A percentile compares a stretch with the other conserved stretches of the same genome.
These are phyloP conservation scores for Nothocercus nigrocapillus DNA, from an alignment of 2,113 vertebrate species.

Conservation along the genomic window DNA sequence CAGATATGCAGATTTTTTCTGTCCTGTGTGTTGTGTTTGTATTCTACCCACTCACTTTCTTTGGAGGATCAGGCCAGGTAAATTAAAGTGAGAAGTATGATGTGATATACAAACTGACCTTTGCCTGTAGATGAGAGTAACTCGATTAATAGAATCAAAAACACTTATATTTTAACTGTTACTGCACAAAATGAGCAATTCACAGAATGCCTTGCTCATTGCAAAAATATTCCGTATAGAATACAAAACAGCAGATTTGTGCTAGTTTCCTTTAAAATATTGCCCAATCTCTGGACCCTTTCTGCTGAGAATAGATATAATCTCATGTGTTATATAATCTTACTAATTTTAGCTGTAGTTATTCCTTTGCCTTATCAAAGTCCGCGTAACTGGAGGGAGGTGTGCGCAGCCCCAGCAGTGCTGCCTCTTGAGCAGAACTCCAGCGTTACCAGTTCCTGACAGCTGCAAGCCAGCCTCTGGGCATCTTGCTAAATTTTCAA, in stretches of 20 bases:
- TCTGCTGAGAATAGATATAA: neutral
- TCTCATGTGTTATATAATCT: neutral
- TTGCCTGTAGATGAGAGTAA: neutral
- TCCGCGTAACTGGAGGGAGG: neutral
- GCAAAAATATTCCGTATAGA: neutral
- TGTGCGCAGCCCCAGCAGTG: slow-evolving; percentile 51
- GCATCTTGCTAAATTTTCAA: slow-evolving; percentile 85
- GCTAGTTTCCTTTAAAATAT: neutral
- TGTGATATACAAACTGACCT: neutral
- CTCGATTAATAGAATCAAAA: neutral
- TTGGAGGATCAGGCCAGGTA: neutral
- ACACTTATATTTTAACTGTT: neutral
- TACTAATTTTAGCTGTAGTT: slow-evolving; percentile 15
- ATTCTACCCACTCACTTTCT: neutral
- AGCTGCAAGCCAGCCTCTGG: slow-evolving; percentile 83
- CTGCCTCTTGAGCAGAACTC: slow-evolving; percentile 72
- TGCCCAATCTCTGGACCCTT: neutral
- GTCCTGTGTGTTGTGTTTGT: neutral
- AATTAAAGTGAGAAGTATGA: neutral
- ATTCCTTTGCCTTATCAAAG: slow-evolving; percentile 34
- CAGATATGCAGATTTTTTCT: neutral
- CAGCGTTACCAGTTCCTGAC: slow-evolving; percentile 76
- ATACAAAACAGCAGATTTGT: neutral
- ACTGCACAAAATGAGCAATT: neutral
- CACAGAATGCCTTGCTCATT: neutral